Percentiles rank a stretch among this genome's conserved stretches.
Conservation (phyloP, 2,113 vertebrate species). For the Anser cygnoides region DNA sequence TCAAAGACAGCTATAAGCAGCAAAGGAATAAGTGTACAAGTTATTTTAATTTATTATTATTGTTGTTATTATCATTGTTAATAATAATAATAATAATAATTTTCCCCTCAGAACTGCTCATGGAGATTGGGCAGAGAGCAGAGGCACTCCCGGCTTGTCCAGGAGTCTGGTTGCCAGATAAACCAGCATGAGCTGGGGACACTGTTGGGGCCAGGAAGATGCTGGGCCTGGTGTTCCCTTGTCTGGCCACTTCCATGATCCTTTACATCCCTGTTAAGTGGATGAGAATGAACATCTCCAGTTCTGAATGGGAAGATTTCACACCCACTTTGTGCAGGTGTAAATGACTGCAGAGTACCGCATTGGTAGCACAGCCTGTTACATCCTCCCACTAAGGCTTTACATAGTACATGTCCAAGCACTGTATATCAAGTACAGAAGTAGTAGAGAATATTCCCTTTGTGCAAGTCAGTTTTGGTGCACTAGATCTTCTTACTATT, state of each 20-base stretch:
- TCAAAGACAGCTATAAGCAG: background rate
- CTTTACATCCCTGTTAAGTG: background rate
- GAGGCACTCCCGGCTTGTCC: background rate
- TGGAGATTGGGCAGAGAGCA: background rate
- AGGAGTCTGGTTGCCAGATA: background rate
- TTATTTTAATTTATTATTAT: too few relatives aligned
- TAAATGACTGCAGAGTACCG: background rate
- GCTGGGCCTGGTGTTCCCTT: background rate
- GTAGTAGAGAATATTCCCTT: background rate
- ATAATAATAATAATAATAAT: background rate
- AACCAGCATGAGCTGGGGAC: background rate
- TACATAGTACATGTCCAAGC: background rate
- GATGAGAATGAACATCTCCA: background rate
- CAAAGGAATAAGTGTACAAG: background rate
- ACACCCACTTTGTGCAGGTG: background rate
- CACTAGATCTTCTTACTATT: background rate
- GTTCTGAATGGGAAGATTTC: background rate
- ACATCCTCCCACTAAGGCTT: background rate
- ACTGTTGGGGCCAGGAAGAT: background rate
- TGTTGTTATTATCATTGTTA: too few relatives aligned
- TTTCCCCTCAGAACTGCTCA: background rate
- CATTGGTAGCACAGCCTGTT: background rate
- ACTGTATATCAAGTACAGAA: background rate
- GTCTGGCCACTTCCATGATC: background rate
- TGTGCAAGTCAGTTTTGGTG: background rate